Evolutionary conservation across 2,888 invertebrate genomes (phyloP).

Genomic region (Elgonia sp.): DNA sequence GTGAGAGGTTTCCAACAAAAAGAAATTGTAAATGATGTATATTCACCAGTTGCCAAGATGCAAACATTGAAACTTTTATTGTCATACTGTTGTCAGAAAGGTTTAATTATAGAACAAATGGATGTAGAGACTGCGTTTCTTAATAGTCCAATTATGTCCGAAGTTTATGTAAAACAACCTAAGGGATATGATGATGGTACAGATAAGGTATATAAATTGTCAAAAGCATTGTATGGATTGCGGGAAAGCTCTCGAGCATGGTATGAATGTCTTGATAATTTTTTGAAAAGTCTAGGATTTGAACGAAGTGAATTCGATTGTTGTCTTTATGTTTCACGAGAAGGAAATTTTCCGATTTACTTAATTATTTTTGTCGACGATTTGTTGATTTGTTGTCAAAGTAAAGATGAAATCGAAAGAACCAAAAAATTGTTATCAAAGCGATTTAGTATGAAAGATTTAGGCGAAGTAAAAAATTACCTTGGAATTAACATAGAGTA

Average conservation of each 20-base stretch:
- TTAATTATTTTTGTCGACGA: slow-evolving; percentile 38
- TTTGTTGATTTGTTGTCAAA: slow-evolving; percentile 11
- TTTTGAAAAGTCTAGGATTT: slow-evolving; percentile 65
- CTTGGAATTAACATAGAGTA: slow-evolving; percentile 62
- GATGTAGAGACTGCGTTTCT: slow-evolving; percentile 74
- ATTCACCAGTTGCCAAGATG: slow-evolving; percentile 10
- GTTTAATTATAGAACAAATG: slow-evolving; percentile 57
- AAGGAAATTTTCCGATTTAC: neutral
- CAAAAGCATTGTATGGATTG: slow-evolving; percentile 77
- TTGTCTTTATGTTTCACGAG: slow-evolving; percentile 58
- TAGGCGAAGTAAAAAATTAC: slow-evolving; percentile 53
- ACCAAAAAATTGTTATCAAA: slow-evolving; percentile 54
- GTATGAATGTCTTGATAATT: slow-evolving; percentile 76
- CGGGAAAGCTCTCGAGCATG: slow-evolving; percentile 75
- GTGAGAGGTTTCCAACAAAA: slow-evolving; percentile 2
- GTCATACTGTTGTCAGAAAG: slow-evolving; percentile 49
- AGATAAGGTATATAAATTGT: slow-evolving; percentile 63
- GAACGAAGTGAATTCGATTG: slow-evolving; percentile 61
- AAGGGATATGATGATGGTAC: slow-evolving; percentile 61
- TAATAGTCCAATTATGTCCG: slow-evolving; percentile 61
- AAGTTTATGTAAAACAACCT: slow-evolving; percentile 69
- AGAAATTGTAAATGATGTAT: neutral
- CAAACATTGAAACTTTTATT: slow-evolving; percentile 32
- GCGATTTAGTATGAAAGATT: slow-evolving; percentile 65
- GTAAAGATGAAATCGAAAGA: neutral